Evolutionary conservation across 1,140 invertebrate species (phyloP), one percentile per base, ranked within the genome.

Genomic region (Anoplophora glabripennis): DNA sequence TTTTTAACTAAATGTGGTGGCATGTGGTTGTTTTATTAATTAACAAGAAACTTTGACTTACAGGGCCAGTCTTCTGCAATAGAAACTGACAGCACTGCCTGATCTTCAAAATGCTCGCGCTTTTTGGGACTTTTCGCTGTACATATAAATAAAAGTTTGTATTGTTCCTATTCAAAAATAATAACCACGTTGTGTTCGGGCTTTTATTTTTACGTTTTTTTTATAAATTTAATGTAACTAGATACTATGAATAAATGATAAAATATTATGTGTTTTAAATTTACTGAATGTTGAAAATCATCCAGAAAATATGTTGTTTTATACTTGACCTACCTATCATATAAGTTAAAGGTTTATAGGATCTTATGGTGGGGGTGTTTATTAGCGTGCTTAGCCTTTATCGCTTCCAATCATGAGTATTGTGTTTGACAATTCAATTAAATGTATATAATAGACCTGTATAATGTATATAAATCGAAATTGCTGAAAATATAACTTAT

Each of bases 1-100:
- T 47, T 10, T 15, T 17, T 28, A 40, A 34, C 40, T 34, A 53
- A 38, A 35, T 42, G 14, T 48, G 18, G 55, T 15, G 44, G 58
- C 58, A 60, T 60, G 58, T 52, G 48, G 57, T 59, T 59, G 33
- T 46, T 45, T 42, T 55, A 45, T 42, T 56, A 38, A 55, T 40
- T 56, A 47, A 46, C 44, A 36, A 14, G n/a, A 56, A 10, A n/a
- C 34, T 52, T 61, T 57, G 38, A 61, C 59, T 61, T 61, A 36
- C 59, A 61, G 59, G 59, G 55, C 47, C 48, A 35, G 33, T 41
- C 53, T 61, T 52, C 54, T 45, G 21, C 45, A 21, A 40, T 54
- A 49, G 35, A 56, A 49, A 55, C 38, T 55, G 54, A 61, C 47
- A 61, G 18, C 46, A 57, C 59, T 57, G 46, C 59, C 44, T 52